Evolutionary conservation across 2,888 invertebrate genomes (phyloP), one percentile per base, ranked within the genome.

Genomic region (Eupeodes latifasciatus): DNA sequence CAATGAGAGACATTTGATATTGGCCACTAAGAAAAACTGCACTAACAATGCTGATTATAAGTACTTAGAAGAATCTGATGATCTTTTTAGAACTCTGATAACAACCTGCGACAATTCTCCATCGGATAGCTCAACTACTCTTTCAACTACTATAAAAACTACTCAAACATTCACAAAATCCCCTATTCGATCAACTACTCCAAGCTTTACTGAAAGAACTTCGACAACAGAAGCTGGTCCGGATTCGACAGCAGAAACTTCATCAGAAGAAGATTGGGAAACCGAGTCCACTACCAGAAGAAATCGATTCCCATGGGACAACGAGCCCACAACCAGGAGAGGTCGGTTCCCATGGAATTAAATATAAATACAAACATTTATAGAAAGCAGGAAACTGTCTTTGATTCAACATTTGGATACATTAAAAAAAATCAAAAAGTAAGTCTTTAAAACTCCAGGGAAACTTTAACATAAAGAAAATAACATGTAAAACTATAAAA

Each of bases 331-430:
- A 19, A 47, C 64, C 7, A 9, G 1, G 44, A 62, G 12, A 16
- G 44, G 9, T n/a, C 19, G 64, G 6, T 64, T 66, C 27, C 47
- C 66, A 47, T 66, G 66, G 66, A 66, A n/a, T 66, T 47, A 66
- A 34, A 47, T 47, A 11, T 9, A 44, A 12, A 59, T 27, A 11
- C 11, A 12, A 34, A 34, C 6, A 34, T 34, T 0, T 27, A 57
- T 11, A 12, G 7, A 7, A 7, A 59, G 14, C 14, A 59, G 27
- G 27, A 27, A 27, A 3, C 27, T 27, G 27, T 2, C 27, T 27
- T 27, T 27, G 27, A 27, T 27, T 27, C 27, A 27, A 27, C 27
- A 27, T 27, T 27, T 27, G 1, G 27, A 27, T 3, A 27, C 27
- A 27, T 27, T 27, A 27, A 27, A 27, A 27, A 27, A 27, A 27